phyloP scores from a whole-genome alignment of 2,888 invertebrate species.

The Luffia ferchaultella region DNA sequence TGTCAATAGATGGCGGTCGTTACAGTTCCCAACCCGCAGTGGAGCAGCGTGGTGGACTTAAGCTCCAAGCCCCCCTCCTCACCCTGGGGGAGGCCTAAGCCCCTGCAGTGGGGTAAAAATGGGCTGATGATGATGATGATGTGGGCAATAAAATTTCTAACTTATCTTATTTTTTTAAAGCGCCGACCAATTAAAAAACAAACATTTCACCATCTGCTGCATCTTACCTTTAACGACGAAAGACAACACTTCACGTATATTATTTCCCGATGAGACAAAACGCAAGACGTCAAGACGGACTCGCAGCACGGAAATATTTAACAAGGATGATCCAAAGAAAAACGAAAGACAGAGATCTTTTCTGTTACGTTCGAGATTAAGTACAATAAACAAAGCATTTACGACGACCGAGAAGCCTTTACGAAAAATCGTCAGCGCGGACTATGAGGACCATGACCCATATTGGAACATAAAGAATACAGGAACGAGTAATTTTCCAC shows the following conservation, averaged over 20 bases:
- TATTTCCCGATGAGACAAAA: background rate
- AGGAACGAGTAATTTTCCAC: too few species aligned
- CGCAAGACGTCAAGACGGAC: background rate
- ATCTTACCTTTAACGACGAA: conserved; percentile 25
- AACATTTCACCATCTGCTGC: conserved; percentile 22
- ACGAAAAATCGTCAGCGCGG: conserved; percentile 28
- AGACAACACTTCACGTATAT: background rate
- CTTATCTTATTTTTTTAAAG: background rate
- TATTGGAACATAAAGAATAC: conserved; percentile 48
- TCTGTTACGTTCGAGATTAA: conserved; percentile 20
- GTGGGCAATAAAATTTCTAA: too few species aligned
- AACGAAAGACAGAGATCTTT: conserved; percentile 35
- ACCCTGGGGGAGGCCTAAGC: too few species aligned
- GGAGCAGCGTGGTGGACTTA: too few species aligned
- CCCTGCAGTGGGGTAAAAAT: too few species aligned
- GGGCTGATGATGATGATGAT: too few species aligned
- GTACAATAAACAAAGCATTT: conserved; percentile 8
- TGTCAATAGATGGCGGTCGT: too few species aligned
- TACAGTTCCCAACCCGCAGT: too few species aligned
- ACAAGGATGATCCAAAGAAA: conserved; percentile 11
- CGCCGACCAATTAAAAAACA: background rate
- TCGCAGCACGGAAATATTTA: background rate
- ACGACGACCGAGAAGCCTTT: conserved; percentile 17
- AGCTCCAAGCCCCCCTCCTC: too few species aligned
- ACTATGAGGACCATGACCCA: conserved; percentile 39